Evolutionary conservation across 1,140 invertebrate genomes (phyloP).

Genomic region (Paraescarpia echinospica): DNA sequence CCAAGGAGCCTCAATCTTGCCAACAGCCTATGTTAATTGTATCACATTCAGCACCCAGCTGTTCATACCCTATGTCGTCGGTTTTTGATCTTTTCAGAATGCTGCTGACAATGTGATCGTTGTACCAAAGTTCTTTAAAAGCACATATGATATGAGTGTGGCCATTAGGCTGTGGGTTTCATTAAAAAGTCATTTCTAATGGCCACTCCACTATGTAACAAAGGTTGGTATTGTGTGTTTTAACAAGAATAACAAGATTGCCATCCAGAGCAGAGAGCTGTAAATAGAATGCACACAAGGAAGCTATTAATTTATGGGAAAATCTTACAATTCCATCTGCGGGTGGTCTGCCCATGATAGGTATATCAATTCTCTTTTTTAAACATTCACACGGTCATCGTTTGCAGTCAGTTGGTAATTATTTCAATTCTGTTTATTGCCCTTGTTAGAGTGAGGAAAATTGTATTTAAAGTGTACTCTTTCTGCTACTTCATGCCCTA

Average conservation of each 20-base stretch:
- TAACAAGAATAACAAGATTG: neutral
- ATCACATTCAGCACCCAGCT: neutral
- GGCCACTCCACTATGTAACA: neutral
- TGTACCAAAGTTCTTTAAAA: neutral
- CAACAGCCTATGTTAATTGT: neutral
- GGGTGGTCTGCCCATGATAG: neutral
- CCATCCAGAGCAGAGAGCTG: neutral
- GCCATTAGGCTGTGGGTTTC: neutral
- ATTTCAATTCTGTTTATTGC: neutral
- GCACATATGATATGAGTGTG: neutral
- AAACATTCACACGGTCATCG: neutral
- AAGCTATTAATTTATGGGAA: neutral
- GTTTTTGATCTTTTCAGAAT: neutral
- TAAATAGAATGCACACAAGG: neutral
- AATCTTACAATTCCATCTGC: neutral
- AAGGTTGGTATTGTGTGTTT: neutral
- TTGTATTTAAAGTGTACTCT: too few relatives aligned
- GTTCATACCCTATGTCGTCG: neutral
- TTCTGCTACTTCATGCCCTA: too few relatives aligned
- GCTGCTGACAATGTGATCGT: neutral
- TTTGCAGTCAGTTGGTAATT: neutral
- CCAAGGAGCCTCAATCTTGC: neutral
- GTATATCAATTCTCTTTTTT: neutral
- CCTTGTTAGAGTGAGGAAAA: neutral
- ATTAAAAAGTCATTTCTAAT: slow-evolving; percentile 7